Base-by-base conservation (phyloP, 2,888 invertebrate genomes). In the Epiblema foenella region DNA sequence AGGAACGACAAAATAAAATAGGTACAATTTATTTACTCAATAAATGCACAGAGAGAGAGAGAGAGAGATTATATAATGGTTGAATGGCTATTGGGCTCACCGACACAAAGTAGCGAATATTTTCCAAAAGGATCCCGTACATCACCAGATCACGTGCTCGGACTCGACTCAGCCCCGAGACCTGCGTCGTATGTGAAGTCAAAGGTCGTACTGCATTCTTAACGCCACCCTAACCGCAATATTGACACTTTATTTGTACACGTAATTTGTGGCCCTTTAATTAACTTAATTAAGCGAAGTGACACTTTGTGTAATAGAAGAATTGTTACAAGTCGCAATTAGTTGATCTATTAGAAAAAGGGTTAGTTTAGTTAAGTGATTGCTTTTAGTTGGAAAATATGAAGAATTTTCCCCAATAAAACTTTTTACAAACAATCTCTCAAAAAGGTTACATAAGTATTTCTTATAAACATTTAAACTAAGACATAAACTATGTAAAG, bases 71-170 rank as follows among this genome's bases (percentile, higher is more conserved):
- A n/a, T n/a, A 46, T 46, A n/a, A 8, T 46, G 46, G 46, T 4
- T 5, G n/a, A n/a, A 46, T 8, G 46, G n/a, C 15, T 0, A 9
- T 10, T 58, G 54, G 73, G 87, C 91, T 85, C 83, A 95, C 95
- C 93, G 94, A 94, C 57, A 95, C 90, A 80, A 94, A 95, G 82
- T 95, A 91, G 78, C 95, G 95, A 57, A 95, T 94, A 83, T 95
- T 95, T 83, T 95, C 95, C 80, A 95, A 83, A 67, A 95, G 86
- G 94, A 95, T 95, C 64, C 95, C 95, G 82, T 95, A 95, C 95
- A 95, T 66, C 46, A n/a, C 39, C 39, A 5, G 46, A 46, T n/a
- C 9, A 15, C 39, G 37, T 5, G 39, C 52, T n/a, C 20, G n/a
- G 10, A 52, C 18, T 18, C 51, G 29, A 15, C 24, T 12, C 18